Base-by-base conservation (phyloP, 2,797 vertebrate genomes). In the Melanotaenia boesemani region DNA sequence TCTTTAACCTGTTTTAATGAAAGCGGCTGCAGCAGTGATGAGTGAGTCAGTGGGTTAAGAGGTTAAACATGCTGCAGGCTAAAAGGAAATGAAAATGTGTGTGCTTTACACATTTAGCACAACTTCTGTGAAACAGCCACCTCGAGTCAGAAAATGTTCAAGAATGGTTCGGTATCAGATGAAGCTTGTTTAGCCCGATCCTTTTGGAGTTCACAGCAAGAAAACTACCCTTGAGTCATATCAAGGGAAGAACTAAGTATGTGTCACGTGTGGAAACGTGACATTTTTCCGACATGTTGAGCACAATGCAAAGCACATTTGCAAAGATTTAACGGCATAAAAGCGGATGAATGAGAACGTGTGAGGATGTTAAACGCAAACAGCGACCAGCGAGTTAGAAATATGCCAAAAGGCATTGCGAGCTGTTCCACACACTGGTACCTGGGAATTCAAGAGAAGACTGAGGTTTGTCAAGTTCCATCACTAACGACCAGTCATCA, bases 401-500 rank as follows among this genome's bases (percentile, higher is more conserved):
- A 65, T 59, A 61, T 80, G 84, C 63, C 74, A 70, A 66, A 79
- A 77, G 77, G 81, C 30, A 12, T 41, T 1, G n/a, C 16, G 54
- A 9, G 56, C 39, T 55, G 63, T 69, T 72, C 69, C 80, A 77
- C 67, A 79, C 70, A 48, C 4, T 13, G 72, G 79, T 93, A 95
- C 95, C 95, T 94, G 85, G 28, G 46, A 81, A 70, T 37, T 70
- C 46, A 46, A 69, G 44, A 44, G 77, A 72, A 37, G 59, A 30
- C 76, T 76, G 63, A 7, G 79, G 74, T 78, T 77, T 89, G 44
- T 92, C 90, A 67, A 82, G 85, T 6, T 56, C 58, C 63, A 93
- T 73, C 63, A 88, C n/a, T 28, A 78, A 46, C 12, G 83, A 92
- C 94, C 93, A 94, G 37, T 95, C 92, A 74, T 94, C 94, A 62